Conservation (phyloP, 1,140 invertebrate species). For the Campoletis sonorensis region DNA sequence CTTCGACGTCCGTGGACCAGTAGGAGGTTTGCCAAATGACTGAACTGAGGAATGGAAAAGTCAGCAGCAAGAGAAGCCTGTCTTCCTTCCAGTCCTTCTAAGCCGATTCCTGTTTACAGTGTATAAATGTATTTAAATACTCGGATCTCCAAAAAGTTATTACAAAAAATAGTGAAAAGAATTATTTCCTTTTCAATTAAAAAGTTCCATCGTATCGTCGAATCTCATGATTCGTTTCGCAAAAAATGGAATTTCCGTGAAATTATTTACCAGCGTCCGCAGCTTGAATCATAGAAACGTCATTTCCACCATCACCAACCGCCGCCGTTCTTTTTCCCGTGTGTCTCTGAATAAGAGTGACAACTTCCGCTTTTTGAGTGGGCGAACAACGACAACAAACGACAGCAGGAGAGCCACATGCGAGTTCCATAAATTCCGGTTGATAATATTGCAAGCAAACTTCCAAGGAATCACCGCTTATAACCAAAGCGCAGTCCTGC, state of each 20-base stretch:
- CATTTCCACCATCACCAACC: conserved; percentile 92
- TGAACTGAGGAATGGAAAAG: conserved; percentile 97
- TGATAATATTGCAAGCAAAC: conserved; percentile 97
- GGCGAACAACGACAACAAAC: conserved; percentile 98
- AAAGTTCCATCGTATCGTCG: not conserved
- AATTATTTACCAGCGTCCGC: conserved; percentile 87
- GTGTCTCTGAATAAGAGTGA: conserved; percentile 91
- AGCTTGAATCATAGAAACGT: conserved; percentile 96
- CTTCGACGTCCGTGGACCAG: conserved; percentile 97
- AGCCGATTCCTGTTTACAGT: conserved; percentile 88
- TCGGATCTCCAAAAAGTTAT: not conserved
- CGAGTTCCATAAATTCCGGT: conserved; percentile 96
- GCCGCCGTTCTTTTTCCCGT: conserved; percentile 90
- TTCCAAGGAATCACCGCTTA: conserved; percentile 95
- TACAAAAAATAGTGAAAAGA: not conserved
- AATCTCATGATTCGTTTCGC: no score
- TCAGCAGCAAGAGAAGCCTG: conserved; percentile 99
- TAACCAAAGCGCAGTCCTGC: conserved; percentile 92
- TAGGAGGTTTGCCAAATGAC: conserved; percentile 89
- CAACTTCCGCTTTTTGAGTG: conserved; percentile 98
- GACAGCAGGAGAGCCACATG: conserved; percentile 94
- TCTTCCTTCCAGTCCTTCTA: conserved; percentile 95
- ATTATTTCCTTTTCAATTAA: not conserved
- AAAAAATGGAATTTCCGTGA: not conserved
- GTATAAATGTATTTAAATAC: not conserved